Conservation (phyloP, 2,113 vertebrate genomes). For the Bostrychus sinensis region DNA sequence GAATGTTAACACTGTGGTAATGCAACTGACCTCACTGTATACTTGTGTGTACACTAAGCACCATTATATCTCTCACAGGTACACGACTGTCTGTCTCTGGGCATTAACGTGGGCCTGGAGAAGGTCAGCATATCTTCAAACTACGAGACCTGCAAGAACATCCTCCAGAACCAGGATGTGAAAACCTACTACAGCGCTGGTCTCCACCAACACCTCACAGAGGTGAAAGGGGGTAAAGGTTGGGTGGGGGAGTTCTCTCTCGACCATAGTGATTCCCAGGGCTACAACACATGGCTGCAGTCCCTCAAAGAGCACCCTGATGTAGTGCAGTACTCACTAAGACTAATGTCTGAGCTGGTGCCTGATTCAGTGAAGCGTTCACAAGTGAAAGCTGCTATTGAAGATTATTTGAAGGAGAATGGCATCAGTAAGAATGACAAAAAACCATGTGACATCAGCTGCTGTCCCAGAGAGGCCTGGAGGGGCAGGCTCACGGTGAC, state of each 20-base stretch:
- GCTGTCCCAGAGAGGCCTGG: constrained; percentile 24
- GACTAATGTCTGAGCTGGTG: constrained; percentile 40
- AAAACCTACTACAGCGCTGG: background rate
- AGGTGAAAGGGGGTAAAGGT: constrained; percentile 37
- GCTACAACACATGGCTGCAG: constrained; percentile 33
- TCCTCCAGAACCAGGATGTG: constrained; percentile 10
- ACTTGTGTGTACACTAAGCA: background rate
- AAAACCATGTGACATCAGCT: constrained; percentile 5
- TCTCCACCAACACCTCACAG: constrained; percentile 26
- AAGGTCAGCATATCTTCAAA: background rate
- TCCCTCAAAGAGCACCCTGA: constrained; percentile 28
- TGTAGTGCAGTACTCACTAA: constrained; percentile 39
- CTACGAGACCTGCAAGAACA: background rate
- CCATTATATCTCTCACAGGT: constrained; percentile 22
- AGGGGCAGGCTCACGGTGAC: constrained; percentile 31
- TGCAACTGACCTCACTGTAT: background rate
- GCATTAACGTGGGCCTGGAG: constrained; percentile 34
- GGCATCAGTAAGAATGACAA: background rate
- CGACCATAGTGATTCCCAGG: constrained; percentile 5
- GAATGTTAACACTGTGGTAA: background rate
- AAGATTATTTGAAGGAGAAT: constrained; percentile 39
- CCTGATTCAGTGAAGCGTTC: background rate
- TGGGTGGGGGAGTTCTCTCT: constrained; percentile 48
- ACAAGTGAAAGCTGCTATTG: constrained; percentile 40
- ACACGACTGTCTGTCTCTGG: constrained; percentile 52